These are phyloP conservation scores for Berghia stephanieae DNA, from an alignment of 1,140 invertebrate genomes.

Conservation along the genomic window DNA sequence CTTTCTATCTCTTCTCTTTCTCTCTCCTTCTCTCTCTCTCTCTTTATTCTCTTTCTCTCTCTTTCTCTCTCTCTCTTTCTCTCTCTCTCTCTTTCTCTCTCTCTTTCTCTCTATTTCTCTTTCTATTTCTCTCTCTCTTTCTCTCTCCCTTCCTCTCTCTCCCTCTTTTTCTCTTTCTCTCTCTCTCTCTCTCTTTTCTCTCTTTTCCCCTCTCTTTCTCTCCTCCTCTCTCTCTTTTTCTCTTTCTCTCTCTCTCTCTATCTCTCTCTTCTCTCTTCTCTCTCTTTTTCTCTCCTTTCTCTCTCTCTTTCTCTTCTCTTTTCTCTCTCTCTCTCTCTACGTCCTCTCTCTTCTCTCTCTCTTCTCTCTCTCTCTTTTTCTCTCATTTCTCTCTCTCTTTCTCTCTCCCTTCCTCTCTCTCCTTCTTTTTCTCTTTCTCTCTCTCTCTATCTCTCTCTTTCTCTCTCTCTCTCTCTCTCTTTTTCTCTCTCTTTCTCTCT, in stretches of 20 bases:
- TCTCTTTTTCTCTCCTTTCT: background rate
- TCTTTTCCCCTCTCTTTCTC: background rate
- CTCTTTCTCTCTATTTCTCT: too few species aligned
- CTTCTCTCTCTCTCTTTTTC: conserved; percentile 19
- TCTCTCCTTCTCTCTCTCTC: background rate
- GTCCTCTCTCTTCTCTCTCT: background rate
- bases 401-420: background rate
- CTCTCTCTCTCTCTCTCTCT: conserved; percentile 18
- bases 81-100: conserved; percentile 6
- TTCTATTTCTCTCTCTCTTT: conserved; percentile 18
- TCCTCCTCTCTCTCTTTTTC: background rate
- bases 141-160: background rate
- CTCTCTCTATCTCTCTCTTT: conserved; percentile 10
- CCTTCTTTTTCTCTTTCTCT: background rate
- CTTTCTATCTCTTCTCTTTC: background rate
- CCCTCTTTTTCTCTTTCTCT: background rate
- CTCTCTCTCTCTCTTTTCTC: conserved; percentile 19
- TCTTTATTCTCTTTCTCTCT: background rate
- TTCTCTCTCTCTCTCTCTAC: conserved; percentile 6
- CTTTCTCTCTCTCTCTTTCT: conserved; percentile 20
- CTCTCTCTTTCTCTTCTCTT: background rate
- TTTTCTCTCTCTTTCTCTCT: background rate
- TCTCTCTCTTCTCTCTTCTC: background rate
- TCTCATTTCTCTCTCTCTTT: conserved; percentile 27
- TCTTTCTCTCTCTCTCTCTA: too few species aligned